Base-by-base conservation (phyloP, 2,797 vertebrate species). In the Falco peregrinus region DNA sequence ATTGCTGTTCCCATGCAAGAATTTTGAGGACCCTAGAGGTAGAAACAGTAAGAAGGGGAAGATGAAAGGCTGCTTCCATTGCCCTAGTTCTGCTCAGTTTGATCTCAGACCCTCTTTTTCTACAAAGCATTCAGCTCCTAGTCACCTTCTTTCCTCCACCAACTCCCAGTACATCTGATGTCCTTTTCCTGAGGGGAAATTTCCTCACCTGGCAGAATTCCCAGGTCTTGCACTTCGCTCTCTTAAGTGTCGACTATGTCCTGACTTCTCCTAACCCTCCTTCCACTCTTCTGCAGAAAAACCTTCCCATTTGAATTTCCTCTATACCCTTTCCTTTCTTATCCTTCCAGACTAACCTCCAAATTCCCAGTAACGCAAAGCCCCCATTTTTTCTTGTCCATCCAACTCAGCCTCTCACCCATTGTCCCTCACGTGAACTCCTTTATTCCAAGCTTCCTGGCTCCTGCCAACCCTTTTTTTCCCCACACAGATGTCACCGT, bases 201-300 rank as follows among this genome's bases (percentile, higher is more conserved):
- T 63, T 89, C 39, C 24, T 60, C 11, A 53, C 12, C 20, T 26
- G 5, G 20, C 21, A 67, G 48, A 91, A 28, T 59, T 67, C 14
- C 20, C 12, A 68, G 31, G 45, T 80, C 25, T 87, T 78, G 75
- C n/a, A 48, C 19, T 87, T 71, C 33, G 7, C 3, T 75, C 29
- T 61, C 47, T 31, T 39, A 77, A 41, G 11, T 21, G 16, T 53
- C 0, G 0, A 2, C 45, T 84, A 33, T 54, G 22, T 69, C 22
- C 48, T 76, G 39, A 77, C 12, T 64, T 74, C 28, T 71, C 26
- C 33, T 83, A 77, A 81, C 3, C 1, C 9, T 83, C 25, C 16
- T 20, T 89, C 35, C 20, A 13, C 19, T 39, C 29, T 89, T 85
- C n/a, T 76, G 43, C 16, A 63, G n/a, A 65, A 79, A 93, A 87